A percentile compares a stretch with the other conserved stretches of the same genome.
Evolutionary conservation across 2,797 vertebrate genomes (phyloP).

Genomic region (Crypturellus tataupa): DNA sequence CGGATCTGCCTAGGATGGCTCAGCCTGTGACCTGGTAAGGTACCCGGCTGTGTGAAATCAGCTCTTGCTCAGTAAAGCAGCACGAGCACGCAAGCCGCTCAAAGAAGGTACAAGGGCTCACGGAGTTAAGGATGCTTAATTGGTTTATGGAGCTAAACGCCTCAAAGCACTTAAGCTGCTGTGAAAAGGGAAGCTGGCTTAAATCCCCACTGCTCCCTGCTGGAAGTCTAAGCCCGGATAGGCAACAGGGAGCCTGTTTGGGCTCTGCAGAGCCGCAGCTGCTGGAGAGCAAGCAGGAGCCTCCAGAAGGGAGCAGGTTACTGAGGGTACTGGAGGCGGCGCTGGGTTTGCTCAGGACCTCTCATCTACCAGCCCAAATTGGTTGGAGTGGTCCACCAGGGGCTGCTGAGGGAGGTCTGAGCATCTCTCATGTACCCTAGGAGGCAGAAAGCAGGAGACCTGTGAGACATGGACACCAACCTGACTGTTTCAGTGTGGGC

Average conservation of each 20-base stretch:
- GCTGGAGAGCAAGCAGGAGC: neutral
- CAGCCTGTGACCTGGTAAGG: neutral
- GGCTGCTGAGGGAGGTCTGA: neutral
- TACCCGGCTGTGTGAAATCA: neutral
- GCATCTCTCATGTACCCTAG: neutral
- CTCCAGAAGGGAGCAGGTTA: rapidly evolving
- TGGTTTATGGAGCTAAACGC: constrained; percentile 57
- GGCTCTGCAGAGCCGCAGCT: neutral
- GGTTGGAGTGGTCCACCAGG: neutral
- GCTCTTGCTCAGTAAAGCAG: neutral
- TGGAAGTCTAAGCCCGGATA: neutral
- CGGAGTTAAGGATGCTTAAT: constrained; percentile 42
- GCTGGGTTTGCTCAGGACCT: neutral
- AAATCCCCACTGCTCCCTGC: constrained; percentile 7
- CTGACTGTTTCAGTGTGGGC: neutral
- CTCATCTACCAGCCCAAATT: neutral
- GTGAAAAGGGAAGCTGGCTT: constrained; percentile 36
- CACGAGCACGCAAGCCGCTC: neutral
- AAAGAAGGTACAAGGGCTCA: neutral
- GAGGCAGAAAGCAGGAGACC: neutral
- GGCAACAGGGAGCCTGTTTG: neutral
- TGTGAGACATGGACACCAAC: neutral
- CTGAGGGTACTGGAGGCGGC: neutral
- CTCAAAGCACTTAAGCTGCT: constrained; percentile 50
- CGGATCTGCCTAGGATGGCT: neutral